These are phyloP conservation scores for Lypha dubia DNA, from an alignment of 2,888 invertebrate species.

Conservation along the genomic window DNA sequence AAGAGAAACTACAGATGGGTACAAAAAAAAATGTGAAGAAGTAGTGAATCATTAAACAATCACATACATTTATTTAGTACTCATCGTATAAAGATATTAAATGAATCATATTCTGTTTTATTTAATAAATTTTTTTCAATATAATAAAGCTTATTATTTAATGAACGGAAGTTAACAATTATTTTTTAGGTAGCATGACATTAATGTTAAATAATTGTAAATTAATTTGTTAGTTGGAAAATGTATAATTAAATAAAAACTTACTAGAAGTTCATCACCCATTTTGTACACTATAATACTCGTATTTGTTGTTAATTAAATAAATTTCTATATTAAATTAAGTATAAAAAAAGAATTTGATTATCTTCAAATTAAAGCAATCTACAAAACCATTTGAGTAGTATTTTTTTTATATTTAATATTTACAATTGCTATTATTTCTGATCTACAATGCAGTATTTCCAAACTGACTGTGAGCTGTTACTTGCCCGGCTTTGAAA, in stretches of 20 bases:
- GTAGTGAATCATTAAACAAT: slow-evolving; percentile 52
- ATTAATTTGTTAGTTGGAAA: slow-evolving; percentile 3
- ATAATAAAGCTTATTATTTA: slow-evolving; percentile 28
- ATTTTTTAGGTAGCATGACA: slow-evolving; percentile 5
- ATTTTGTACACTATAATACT: slow-evolving; percentile 44
- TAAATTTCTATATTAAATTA: slow-evolving; percentile 12
- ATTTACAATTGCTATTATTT: background rate
- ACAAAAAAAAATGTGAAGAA: slow-evolving; percentile 18
- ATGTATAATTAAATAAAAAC: slow-evolving; percentile 28
- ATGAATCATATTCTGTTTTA: slow-evolving; percentile 17
- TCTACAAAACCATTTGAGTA: background rate
- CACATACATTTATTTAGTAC: background rate
- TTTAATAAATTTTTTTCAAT: slow-evolving; percentile 13
- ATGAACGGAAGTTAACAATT: slow-evolving; percentile 41
- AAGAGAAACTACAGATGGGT: slow-evolving; percentile 19
- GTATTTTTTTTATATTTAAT: background rate
- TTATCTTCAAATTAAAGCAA: background rate
- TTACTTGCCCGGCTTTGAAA: slow-evolving; percentile 79
- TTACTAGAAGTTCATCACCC: slow-evolving; percentile 66
- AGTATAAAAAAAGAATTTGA: slow-evolving; percentile 2
- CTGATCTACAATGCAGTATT: background rate
- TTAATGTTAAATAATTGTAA: slow-evolving; percentile 2
- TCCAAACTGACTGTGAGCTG: slow-evolving; percentile 66
- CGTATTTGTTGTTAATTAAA: slow-evolving; percentile 8
- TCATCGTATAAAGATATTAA: background rate